Evolutionary conservation across 35 echinoderm and acorn worm species (phyloP), one percentile per base, ranked within the genome.

Genomic region (Anneissia japonica): DNA sequence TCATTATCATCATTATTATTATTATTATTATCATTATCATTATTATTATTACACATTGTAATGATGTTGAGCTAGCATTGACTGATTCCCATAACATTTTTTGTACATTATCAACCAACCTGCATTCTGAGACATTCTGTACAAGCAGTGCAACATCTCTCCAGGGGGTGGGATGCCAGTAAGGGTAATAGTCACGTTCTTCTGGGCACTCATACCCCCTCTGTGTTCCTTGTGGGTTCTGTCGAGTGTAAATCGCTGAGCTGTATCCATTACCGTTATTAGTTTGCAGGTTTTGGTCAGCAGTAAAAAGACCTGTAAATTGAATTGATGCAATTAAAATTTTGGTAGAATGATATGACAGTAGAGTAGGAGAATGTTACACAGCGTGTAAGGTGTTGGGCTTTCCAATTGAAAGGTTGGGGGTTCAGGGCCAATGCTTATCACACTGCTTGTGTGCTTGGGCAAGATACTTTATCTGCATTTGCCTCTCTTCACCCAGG

Each of bases 171-270:
- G 86, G 89, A 87, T 93, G 92, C 96, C 96, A 99, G 80, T 99
- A 94, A 14, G 96, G 96, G 74, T 94, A 99, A 88, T 99, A 91
- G 78, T 99, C 96, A 28, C 96, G 64, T 73, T 99, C 96, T 73
- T 99, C 96, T 36, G 96, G 96, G 36, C 96, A 99, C 86, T 99
- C 96, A 82, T 94, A 99, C 16, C 92, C 96, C 35, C 92, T 83
- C 41, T 92, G 83, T 46, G 91, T 91, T 38, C 96, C 96, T 74
- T 93, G 91, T 16, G 96, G 96, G 46, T 99, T 99, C 86, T 99
- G 96, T 37, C 96, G 74, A 33, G 96, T 99, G 86, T 94, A 94
- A 23, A 91, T 99, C 14, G 96, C 96, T 2, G 96, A 99, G 72
- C 96, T 99, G 88, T 99, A 99, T 7, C 92, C 96, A 79, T 93